Conservation (phyloP, 2,113 vertebrate genomes). For the Microcebus tavaratra region DNA sequence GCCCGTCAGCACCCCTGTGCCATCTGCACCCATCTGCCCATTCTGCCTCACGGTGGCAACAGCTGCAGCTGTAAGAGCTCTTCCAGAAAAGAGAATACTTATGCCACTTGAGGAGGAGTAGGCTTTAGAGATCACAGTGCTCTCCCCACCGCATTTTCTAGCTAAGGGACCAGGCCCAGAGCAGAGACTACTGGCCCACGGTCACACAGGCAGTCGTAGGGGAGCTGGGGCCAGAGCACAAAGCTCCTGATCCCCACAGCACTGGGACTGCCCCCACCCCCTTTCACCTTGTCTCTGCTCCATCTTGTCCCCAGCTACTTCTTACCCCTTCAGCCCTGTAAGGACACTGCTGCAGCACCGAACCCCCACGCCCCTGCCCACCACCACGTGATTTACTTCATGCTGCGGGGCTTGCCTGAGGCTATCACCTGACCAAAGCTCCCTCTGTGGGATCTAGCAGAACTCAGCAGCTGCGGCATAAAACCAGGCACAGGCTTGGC, state of each 20-base stretch:
- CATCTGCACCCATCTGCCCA: neutral
- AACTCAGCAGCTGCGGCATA: neutral
- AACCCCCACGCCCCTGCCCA: fast-evolving
- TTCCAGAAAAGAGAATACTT: neutral
- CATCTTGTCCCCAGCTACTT: neutral
- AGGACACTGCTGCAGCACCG: fast-evolving
- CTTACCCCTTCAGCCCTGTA: neutral
- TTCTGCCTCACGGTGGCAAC: neutral
- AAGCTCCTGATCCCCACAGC: neutral
- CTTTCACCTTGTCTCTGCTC: neutral
- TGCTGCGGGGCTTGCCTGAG: neutral
- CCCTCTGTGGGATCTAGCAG: neutral
- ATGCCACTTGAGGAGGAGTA: neutral
- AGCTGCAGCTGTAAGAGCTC: neutral
- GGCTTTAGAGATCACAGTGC: neutral
- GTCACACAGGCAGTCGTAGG: neutral
- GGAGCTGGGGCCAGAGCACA: neutral
- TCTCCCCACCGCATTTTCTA: neutral
- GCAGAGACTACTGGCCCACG: neutral
- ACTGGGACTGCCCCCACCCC: neutral
- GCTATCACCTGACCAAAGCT: neutral
- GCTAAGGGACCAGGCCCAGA: neutral
- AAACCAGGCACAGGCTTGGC: neutral
- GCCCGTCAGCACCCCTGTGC: neutral
- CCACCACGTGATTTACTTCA: fast-evolving